These are phyloP conservation scores for Sebastes matsubarae DNA, from an alignment of 2,797 vertebrate species.

Conservation along the genomic window DNA sequence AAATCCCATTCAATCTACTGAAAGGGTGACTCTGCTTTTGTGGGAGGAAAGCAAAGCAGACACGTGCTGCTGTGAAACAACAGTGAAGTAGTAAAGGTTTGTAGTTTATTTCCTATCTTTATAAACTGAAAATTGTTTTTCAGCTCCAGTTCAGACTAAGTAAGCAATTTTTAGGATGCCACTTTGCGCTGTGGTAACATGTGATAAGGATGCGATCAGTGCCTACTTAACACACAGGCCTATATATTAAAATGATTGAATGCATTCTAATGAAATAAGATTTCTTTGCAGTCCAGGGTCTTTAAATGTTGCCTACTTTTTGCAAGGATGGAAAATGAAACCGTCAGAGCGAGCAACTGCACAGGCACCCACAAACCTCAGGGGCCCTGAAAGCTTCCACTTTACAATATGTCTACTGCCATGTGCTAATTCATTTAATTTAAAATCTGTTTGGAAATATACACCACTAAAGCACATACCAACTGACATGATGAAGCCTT, in stretches of 20 bases:
- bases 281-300: background rate
- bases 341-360: background rate
- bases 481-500: background rate
- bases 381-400: background rate
- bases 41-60: background rate
- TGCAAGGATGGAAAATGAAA: background rate
- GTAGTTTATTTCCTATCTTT: background rate
- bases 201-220: background rate
- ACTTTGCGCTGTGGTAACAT: background rate
- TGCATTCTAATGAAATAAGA: background rate
- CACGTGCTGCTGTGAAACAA: background rate
- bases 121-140: background rate
- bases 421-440: background rate
- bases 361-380: background rate
- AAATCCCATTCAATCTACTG: background rate
- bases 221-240: background rate
- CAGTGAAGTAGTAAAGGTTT: background rate
- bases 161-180: background rate
- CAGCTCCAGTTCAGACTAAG: background rate
- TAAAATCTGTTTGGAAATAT: background rate
- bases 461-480: background rate
- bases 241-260: background rate
- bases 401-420: background rate
- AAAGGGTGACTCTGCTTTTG: background rate
- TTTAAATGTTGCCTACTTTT: background rate